Percentiles rank a stretch among this genome's conserved stretches.
Evolutionary conservation across 2,797 vertebrate genomes (phyloP).

Genomic region (Chaenodraco wilsoni): DNA sequence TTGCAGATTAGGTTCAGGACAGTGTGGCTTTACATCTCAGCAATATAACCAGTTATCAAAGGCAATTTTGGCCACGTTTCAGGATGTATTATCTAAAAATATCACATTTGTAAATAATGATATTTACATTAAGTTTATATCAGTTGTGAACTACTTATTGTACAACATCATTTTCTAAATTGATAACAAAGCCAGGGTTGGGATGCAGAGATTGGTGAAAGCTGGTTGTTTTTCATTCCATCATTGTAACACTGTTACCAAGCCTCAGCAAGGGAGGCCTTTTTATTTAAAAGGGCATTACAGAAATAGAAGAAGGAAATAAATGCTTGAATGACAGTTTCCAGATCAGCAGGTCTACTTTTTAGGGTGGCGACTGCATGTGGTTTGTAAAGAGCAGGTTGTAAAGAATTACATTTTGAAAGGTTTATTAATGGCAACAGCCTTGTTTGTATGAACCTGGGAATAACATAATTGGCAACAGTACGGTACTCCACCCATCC

Average conservation of each 20-base stretch:
- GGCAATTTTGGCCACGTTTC: too few species aligned
- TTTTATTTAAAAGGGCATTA: not conserved
- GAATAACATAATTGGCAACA: not conserved
- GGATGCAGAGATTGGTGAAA: not conserved
- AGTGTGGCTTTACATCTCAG: too few species aligned
- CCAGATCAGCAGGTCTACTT: not conserved
- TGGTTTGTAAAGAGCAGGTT: not conserved
- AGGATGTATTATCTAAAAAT: too few species aligned
- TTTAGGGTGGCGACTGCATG: not conserved
- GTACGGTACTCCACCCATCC: not conserved
- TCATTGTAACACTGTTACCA: not conserved
- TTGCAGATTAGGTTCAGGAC: too few species aligned
- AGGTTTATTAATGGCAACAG: not conserved
- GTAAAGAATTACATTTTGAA: not conserved
- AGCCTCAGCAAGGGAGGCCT: not conserved
- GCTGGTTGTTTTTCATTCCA: not conserved
- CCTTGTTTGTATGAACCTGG: too few species aligned
- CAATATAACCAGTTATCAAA: too few species aligned
- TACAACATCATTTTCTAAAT: too few species aligned
- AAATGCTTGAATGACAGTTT: slow-evolving; percentile 4
- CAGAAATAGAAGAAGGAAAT: not conserved
- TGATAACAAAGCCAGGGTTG: not conserved
- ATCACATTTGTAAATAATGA: too few species aligned
- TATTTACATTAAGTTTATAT: too few species aligned
- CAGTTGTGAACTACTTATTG: too few species aligned